These are phyloP conservation scores for Drosophila persimilis DNA, from an alignment of 1,140 invertebrate genomes.

Conservation along the genomic window DNA sequence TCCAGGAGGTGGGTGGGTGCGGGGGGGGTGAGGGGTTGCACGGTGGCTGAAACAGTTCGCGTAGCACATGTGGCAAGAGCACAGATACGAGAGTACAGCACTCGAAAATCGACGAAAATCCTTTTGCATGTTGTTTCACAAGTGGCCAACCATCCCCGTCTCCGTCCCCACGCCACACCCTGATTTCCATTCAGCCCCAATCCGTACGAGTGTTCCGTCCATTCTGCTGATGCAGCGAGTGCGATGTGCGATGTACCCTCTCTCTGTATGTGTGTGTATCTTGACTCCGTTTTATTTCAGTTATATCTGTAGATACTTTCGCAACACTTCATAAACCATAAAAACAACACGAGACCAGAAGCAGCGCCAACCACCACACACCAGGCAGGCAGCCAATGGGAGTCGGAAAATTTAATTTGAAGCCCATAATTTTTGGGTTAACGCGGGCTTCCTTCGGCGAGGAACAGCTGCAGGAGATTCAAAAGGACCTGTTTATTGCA, in stretches of 20 bases:
- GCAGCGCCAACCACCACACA: background rate
- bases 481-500: background rate
- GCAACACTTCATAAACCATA: slow-evolving; percentile 80
- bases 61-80: slow-evolving; percentile 63
- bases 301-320: slow-evolving; percentile 67
- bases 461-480: slow-evolving; percentile 43
- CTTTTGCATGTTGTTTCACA: slow-evolving; percentile 75
- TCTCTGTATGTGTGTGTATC: slow-evolving; percentile 19
- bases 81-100: slow-evolving; percentile 36
- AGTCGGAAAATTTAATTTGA: slow-evolving; percentile 69
- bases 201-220: slow-evolving; percentile 7
- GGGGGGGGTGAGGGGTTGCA: background rate
- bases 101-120: slow-evolving; percentile 80
- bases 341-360: slow-evolving; percentile 52
- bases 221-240: slow-evolving; percentile 58
- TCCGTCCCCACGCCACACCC: background rate
- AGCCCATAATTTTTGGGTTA: slow-evolving; percentile 65
- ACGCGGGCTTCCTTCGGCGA: slow-evolving; percentile 1
- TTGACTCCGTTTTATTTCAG: slow-evolving; percentile 39
- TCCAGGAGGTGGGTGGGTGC: slow-evolving; percentile 9
- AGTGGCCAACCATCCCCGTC: slow-evolving; percentile 43
- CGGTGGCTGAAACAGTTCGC: slow-evolving; percentile 9
- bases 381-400: too few species aligned
- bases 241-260: slow-evolving; percentile 7
- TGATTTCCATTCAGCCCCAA: slow-evolving; percentile 23